Evolutionary conservation across 2,113 vertebrate species (phyloP).

Genomic region (Cathartes aura): DNA sequence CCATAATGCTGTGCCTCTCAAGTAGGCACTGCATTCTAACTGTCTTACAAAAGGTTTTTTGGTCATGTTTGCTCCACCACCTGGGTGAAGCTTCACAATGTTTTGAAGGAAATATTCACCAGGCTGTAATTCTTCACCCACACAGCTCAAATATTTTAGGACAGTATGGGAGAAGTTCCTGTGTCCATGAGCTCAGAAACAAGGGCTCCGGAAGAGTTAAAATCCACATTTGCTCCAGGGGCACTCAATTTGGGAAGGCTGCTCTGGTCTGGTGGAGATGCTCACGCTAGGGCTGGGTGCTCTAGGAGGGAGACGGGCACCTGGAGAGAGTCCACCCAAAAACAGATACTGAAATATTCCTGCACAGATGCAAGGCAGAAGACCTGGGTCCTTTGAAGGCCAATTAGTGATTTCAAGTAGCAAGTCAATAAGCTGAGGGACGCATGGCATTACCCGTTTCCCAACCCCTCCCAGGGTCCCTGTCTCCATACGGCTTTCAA

Average conservation of each 20-base stretch:
- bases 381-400: background rate
- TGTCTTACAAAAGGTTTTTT: background rate
- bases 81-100: background rate
- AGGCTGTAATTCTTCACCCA: background rate
- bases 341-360: background rate
- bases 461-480: background rate
- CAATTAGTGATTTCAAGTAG: background rate
- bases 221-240: background rate
- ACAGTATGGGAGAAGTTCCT: background rate
- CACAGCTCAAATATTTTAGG: background rate
- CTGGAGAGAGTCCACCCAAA: background rate
- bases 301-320: background rate
- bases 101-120: background rate
- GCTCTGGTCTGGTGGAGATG: background rate
- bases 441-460: background rate
- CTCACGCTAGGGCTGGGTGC: rapidly evolving
- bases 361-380: background rate
- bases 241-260: rapidly evolving
- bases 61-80: background rate
- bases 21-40: background rate
- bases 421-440: background rate
- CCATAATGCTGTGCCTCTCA: background rate
- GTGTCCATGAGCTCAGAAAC: background rate
- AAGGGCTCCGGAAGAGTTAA: background rate
- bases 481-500: rapidly evolving